Conservation (phyloP, 2,888 invertebrate species). For the Galerucella nymphaeae region DNA sequence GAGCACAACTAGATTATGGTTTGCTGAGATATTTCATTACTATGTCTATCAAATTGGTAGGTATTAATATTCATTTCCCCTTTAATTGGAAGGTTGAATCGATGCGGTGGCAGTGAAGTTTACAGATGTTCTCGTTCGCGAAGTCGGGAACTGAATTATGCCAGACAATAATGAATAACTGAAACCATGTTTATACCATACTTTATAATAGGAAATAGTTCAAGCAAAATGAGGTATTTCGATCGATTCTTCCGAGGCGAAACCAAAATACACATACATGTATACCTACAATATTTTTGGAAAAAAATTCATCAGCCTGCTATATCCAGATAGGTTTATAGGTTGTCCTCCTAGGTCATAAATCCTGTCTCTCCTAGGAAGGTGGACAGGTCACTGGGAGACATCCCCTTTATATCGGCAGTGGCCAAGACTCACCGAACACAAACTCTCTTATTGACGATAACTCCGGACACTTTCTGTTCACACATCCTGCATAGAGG, state of each 20-base stretch:
- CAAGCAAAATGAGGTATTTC: not conserved
- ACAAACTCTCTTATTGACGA: no score
- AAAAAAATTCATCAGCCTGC: no score
- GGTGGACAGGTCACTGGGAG: no score
- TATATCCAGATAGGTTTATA: no score
- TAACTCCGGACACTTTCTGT: no score
- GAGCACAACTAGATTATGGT: slow-evolving; percentile 18
- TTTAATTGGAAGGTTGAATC: slow-evolving; percentile 19
- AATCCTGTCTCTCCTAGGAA: no score
- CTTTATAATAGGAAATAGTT: not conserved
- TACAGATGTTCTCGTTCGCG: slow-evolving; percentile 6
- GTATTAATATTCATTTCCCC: slow-evolving; percentile 30
- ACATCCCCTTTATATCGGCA: no score
- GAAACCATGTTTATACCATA: not conserved
- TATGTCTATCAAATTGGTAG: slow-evolving; percentile 25
- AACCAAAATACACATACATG: no score
- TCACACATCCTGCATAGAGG: no score
- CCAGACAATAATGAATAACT: slow-evolving; percentile 4
- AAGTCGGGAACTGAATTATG: not conserved
- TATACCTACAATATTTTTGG: no score
- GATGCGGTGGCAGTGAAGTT: not conserved
- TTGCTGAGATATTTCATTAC: slow-evolving; percentile 30
- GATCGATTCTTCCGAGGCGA: not conserved
- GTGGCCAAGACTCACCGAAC: no score
- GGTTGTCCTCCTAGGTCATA: no score